Conservation (phyloP, 2,113 vertebrate genomes). For the Dicrurus megarhynchus region DNA sequence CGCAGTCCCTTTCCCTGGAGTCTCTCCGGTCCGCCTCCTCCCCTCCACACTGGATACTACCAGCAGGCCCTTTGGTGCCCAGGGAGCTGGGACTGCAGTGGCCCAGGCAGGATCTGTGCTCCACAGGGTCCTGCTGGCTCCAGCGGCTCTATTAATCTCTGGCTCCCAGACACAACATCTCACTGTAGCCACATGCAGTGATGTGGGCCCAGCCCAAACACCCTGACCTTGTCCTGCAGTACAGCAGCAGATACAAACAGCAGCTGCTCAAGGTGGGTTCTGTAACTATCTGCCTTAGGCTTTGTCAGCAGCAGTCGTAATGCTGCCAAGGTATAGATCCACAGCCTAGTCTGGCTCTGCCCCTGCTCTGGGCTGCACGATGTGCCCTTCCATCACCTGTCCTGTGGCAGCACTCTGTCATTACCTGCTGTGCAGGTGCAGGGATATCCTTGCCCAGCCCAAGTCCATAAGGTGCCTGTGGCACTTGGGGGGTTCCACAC, state of each 20-base stretch:
- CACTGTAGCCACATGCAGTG: background rate
- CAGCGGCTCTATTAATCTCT: background rate
- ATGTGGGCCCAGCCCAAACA: background rate
- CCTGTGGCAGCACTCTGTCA: background rate
- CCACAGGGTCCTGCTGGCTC: fast-evolving
- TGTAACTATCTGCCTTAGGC: background rate
- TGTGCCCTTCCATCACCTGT: background rate
- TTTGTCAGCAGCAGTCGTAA: background rate
- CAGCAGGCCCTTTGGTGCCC: background rate
- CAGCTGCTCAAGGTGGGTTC: background rate
- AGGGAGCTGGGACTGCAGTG: fast-evolving
- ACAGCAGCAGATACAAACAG: background rate
- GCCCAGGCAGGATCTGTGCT: background rate
- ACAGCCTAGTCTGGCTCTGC: background rate
- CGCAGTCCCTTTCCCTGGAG: background rate
- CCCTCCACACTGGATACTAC: background rate
- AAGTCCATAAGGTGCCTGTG: background rate
- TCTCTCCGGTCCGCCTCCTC: background rate
- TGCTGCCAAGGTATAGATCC: background rate
- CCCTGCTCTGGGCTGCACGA: background rate
- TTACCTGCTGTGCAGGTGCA: background rate
- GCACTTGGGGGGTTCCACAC: background rate
- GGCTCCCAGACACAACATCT: background rate
- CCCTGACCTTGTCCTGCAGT: background rate
- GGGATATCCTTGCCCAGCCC: background rate